Conservation (phyloP, 2,888 invertebrate genomes). For the Lathronympha strigana region DNA sequence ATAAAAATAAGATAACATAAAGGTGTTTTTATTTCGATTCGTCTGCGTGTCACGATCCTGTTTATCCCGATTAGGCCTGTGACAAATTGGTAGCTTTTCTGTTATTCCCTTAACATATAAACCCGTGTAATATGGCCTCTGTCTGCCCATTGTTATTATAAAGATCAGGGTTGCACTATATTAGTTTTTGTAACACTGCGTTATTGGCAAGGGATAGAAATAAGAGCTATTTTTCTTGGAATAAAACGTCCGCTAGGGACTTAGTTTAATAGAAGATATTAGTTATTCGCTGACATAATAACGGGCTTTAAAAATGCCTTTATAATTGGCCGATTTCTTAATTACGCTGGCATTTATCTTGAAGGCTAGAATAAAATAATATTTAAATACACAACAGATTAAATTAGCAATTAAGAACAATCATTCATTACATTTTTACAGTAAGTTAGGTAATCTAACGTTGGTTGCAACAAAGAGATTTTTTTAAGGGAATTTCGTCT, state of each 20-base stretch:
- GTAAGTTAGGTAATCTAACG: too few relatives aligned
- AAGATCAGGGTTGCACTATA: not conserved
- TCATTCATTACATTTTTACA: too few relatives aligned
- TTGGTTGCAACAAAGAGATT: too few relatives aligned
- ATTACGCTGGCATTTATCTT: too few relatives aligned
- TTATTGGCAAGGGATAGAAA: not conserved
- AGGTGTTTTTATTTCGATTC: constrained; percentile 35
- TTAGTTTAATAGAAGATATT: constrained; percentile 20
- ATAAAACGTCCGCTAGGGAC: constrained; percentile 32
- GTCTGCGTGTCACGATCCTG: constrained; percentile 36
- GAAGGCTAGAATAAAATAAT: too few relatives aligned
- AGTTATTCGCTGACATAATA: constrained; percentile 21
- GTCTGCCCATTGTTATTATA: not conserved
- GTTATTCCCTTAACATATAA: not conserved
- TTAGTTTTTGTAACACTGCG: not conserved
- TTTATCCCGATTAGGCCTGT: constrained; percentile 40
- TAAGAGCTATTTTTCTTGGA: constrained; percentile 5
- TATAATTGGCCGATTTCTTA: not conserved
- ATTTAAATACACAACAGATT: too few relatives aligned
- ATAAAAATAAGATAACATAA: constrained; percentile 23
- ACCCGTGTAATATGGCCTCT: not conserved
- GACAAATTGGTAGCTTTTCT: constrained; percentile 37
- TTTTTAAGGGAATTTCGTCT: too few relatives aligned
- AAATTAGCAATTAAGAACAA: too few relatives aligned
- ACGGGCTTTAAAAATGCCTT: constrained; percentile 21